A percentile compares a stretch with the other conserved stretches of the same genome.
phyloP scores from a whole-genome alignment of 37 sponge, comb jelly and placozoan species.

The Bolinopsis microptera region DNA sequence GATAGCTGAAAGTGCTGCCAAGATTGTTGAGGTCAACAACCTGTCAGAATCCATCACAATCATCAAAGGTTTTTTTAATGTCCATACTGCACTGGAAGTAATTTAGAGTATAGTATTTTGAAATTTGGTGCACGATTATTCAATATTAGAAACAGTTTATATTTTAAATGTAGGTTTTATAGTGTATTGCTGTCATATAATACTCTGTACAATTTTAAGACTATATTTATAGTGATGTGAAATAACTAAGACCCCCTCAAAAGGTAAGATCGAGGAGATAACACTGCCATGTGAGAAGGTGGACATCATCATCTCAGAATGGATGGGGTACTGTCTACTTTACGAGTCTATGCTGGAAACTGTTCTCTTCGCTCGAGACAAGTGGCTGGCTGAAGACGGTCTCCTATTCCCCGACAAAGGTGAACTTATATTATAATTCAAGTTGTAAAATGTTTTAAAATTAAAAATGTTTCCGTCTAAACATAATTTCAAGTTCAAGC shows the following conservation, averaged over 20 bases:
- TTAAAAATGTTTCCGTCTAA: too few relatives aligned
- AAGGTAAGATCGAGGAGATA: conserved; percentile 94
- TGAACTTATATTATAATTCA: not conserved
- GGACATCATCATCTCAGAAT: conserved; percentile 94
- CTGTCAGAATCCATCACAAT: conserved; percentile 16
- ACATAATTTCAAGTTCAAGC: too few relatives aligned
- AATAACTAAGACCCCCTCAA: too few relatives aligned
- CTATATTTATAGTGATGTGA: too few relatives aligned
- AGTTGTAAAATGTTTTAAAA: too few relatives aligned
- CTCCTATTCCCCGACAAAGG: conserved; percentile 93
- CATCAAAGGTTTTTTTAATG: conserved; percentile 7
- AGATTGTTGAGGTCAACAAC: conserved; percentile 55
- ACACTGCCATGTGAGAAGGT: conserved; percentile 86
- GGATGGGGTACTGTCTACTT: conserved; percentile 99
- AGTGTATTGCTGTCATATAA: too few relatives aligned
- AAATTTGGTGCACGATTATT: too few relatives aligned
- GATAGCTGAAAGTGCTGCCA: conserved; percentile 60
- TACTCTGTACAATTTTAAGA: too few relatives aligned
- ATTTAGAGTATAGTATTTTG: too few relatives aligned
- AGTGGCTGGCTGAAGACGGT: conserved; percentile 92
- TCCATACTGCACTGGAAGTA: not conserved
- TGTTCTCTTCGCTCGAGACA: conserved; percentile 92
- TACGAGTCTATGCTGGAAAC: conserved; percentile 98
- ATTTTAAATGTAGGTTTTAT: too few relatives aligned
- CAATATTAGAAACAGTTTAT: too few relatives aligned